Evolutionary conservation across 2,888 invertebrate genomes (phyloP).

Genomic region (Gari tellinella): DNA sequence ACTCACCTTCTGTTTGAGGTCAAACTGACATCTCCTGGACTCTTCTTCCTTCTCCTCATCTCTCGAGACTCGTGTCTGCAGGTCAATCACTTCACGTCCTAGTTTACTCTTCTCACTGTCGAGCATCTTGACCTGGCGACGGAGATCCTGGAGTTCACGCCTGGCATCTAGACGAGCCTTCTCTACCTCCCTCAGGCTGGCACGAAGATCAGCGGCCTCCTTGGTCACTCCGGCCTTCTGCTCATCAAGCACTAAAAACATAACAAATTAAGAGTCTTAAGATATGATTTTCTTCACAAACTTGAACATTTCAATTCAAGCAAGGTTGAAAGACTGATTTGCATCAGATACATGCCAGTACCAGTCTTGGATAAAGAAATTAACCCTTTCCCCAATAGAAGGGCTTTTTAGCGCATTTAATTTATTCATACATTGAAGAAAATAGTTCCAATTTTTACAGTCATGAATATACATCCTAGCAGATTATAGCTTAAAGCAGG

Average conservation of each 20-base stretch:
- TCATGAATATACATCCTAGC: too few species aligned
- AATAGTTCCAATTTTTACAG: too few species aligned
- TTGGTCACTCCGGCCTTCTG: conserved; percentile 90
- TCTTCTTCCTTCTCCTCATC: conserved; percentile 85
- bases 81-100: conserved; percentile 83
- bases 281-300: too few species aligned
- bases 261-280: too few species aligned
- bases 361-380: too few species aligned
- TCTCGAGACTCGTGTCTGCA: conserved; percentile 81
- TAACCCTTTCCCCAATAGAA: too few species aligned
- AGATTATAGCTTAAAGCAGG: too few species aligned
- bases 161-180: conserved; percentile 89
- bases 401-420: too few species aligned
- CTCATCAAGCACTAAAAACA: conserved; percentile 91
- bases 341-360: too few species aligned
- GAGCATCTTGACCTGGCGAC: conserved; percentile 83
- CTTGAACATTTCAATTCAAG: too few species aligned
- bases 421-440: too few species aligned
- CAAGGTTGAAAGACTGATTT: too few species aligned
- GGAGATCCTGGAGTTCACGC: conserved; percentile 88
- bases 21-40: conserved; percentile 82
- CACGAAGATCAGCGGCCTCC: conserved; percentile 90
- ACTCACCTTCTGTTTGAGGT: conserved; percentile 84
- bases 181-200: conserved; percentile 90
- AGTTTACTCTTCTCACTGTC: conserved; percentile 84